These are phyloP conservation scores for Octopus sinensis DNA, from an alignment of 1,140 invertebrate genomes.

Conservation along the genomic window DNA sequence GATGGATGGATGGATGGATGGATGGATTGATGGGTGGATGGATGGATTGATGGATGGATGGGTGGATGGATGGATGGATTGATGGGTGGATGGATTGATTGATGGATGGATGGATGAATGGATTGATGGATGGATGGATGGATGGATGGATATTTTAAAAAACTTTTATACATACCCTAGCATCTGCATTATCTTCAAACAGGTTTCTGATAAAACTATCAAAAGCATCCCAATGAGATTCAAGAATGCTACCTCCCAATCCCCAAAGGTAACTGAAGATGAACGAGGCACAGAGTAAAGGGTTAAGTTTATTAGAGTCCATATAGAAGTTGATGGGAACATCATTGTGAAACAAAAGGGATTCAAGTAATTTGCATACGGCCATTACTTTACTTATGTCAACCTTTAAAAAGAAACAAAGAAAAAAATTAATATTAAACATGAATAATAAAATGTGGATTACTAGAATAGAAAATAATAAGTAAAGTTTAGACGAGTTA, in stretches of 20 bases:
- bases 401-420: conserved; percentile 62
- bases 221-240: conserved; percentile 68
- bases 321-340: conserved; percentile 59
- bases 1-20: too few relatives aligned
- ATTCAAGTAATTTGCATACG: conserved; percentile 71
- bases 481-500: too few relatives aligned
- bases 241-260: conserved; percentile 76
- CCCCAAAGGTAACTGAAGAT: conserved; percentile 77
- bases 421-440: not conserved
- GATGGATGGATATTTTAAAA: too few relatives aligned
- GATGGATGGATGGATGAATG: too few relatives aligned
- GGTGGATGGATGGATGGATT: too few relatives aligned
- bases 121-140: too few relatives aligned
- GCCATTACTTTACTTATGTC: conserved; percentile 76
- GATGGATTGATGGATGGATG: too few relatives aligned
- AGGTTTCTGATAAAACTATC: conserved; percentile 69
- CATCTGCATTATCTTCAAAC: conserved; percentile 69
- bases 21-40: too few relatives aligned
- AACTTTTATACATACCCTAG: conserved; percentile 49
- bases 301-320: conserved; percentile 54
- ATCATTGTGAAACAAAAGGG: conserved; percentile 62
- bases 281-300: conserved; percentile 70
- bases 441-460: too few relatives aligned
- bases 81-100: too few relatives aligned
- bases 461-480: too few relatives aligned